Evolutionary conservation across 2,113 vertebrate genomes (phyloP).

Genomic region (Fulica atra): DNA sequence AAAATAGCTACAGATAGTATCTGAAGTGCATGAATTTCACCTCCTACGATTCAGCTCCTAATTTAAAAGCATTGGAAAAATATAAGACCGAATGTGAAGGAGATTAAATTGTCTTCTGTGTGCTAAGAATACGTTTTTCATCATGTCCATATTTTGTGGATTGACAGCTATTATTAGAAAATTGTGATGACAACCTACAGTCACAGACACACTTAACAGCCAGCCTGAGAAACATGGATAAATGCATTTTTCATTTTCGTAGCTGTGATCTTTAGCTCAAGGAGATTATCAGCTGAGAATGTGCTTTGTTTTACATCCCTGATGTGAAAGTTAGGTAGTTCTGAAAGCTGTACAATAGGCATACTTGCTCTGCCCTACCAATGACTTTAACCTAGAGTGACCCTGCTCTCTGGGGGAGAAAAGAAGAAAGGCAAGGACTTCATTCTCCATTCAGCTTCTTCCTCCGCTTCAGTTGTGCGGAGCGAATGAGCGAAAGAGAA

Average conservation of each 20-base stretch:
- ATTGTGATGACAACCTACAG: not conserved
- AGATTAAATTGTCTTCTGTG: not conserved
- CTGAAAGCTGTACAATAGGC: not conserved
- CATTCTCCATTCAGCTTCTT: not conserved
- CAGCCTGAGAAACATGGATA: not conserved
- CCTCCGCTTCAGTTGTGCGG: not conserved
- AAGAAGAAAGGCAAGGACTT: not conserved
- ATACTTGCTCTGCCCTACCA: not conserved
- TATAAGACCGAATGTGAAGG: not conserved
- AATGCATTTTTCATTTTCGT: slow-evolving; percentile 18
- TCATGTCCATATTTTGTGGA: not conserved
- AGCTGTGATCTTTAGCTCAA: not conserved
- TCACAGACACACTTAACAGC: not conserved
- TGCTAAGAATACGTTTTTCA: not conserved
- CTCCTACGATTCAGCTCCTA: not conserved
- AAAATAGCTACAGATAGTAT: not conserved
- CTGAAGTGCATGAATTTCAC: not conserved
- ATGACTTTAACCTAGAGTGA: not conserved
- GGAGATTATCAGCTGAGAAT: not conserved
- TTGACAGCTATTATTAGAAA: slow-evolving; percentile 9
- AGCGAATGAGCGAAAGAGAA: not conserved
- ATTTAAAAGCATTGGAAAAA: slow-evolving; percentile 17
- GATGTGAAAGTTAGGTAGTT: not conserved
- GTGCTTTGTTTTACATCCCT: not conserved
- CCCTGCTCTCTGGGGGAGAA: not conserved